phyloP scores from a whole-genome alignment of 2,888 invertebrate genomes.

The Rambutsinella grinnellia region DNA sequence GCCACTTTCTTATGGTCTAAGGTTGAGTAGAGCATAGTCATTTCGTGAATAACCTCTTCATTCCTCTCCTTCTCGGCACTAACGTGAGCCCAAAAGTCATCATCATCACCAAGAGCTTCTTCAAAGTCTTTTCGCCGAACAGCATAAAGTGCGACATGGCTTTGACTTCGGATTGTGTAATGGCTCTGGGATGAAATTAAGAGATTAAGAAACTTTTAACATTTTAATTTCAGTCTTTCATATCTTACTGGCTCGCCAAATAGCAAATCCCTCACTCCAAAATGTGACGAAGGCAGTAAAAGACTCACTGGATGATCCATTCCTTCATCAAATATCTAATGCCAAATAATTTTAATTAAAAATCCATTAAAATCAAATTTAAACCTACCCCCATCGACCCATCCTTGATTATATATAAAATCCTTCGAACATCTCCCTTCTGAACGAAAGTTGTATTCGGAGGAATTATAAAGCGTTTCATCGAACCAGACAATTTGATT shows the following conservation, averaged over 20 bases:
- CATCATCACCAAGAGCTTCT: conserved; percentile 46
- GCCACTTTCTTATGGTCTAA: not conserved
- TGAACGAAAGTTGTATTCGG: conserved; percentile 58
- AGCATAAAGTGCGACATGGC: conserved; percentile 57
- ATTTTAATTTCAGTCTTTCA: not conserved
- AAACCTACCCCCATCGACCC: conserved; percentile 60
- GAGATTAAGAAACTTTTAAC: not conserved
- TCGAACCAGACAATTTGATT: conserved; percentile 50
- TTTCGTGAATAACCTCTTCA: conserved; percentile 42
- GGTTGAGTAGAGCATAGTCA: conserved; percentile 42
- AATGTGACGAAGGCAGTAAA: conserved; percentile 48
- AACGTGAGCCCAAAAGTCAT: conserved; percentile 45
- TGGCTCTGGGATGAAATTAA: conserved; percentile 38
- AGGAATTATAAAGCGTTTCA: conserved; percentile 60
- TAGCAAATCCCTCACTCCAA: conserved; percentile 54
- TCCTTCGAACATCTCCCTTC: conserved; percentile 62
- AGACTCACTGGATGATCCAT: conserved; percentile 30
- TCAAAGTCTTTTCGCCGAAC: conserved; percentile 51
- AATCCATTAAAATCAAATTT: not conserved
- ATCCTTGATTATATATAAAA: conserved; percentile 59
- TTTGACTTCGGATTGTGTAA: conserved; percentile 55
- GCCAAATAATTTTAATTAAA: not conserved
- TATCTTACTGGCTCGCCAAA: conserved; percentile 58
- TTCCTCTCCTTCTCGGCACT: conserved; percentile 40
- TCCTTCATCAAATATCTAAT: conserved; percentile 33